Conservation (phyloP, 2,888 invertebrate species). For the Sussaba pulchella region DNA sequence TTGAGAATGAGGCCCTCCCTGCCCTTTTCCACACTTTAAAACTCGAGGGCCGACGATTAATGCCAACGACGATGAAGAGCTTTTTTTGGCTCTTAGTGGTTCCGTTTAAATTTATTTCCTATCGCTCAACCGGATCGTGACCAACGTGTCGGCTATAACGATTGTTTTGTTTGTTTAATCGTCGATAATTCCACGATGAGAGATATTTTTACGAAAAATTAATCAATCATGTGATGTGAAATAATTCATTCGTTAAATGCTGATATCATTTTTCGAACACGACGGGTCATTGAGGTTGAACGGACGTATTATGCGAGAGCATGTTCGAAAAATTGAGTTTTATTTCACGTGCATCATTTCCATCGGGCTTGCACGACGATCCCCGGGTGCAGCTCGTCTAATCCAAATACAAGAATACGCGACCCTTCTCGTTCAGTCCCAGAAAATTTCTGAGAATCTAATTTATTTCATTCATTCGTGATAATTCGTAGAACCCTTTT, state of each 20-base stretch:
- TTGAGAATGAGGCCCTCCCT: constrained; percentile 24
- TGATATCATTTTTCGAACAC: no score
- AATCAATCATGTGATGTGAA: no score
- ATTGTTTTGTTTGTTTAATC: neutral
- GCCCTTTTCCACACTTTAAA: constrained; percentile 16
- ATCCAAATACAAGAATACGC: constrained; percentile 36
- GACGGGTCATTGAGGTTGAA: no score
- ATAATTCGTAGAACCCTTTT: constrained; percentile 44
- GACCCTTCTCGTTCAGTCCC: constrained; percentile 5
- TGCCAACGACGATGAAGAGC: neutral
- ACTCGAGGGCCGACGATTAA: constrained; percentile 6
- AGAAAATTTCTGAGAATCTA: constrained; percentile 4
- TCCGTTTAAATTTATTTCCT: neutral
- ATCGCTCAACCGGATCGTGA: neutral
- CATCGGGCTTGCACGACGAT: neutral
- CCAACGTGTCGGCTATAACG: neutral
- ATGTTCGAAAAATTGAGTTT: neutral
- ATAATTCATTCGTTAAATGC: no score
- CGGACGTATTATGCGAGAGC: neutral
- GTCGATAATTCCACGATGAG: no score
- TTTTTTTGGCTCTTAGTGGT: constrained; percentile 6
- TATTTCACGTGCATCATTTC: neutral
- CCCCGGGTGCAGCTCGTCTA: constrained; percentile 34
- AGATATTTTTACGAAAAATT: no score
- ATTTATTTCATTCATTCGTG: constrained; percentile 45